Evolutionary conservation across 23 tunicate species (phyloP).

Genomic region (Pegea sp.): DNA sequence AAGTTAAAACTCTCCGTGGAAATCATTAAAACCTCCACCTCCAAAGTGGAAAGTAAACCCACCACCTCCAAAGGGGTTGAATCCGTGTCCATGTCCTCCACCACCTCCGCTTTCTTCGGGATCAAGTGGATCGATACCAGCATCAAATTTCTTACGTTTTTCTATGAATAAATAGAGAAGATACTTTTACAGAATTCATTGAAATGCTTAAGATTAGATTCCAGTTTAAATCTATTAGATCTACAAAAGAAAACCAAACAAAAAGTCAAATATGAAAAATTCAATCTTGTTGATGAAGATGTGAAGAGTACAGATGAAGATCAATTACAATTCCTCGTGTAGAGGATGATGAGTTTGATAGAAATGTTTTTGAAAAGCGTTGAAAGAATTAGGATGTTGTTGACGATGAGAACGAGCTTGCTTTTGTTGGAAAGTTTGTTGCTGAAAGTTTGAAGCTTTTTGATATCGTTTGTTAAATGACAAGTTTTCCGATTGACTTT

Average conservation of each 20-base stretch:
- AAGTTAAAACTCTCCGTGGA: conserved; percentile 67
- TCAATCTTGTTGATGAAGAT: too few relatives aligned
- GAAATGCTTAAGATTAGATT: too few relatives aligned
- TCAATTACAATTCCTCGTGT: conserved; percentile 10
- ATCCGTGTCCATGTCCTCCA: conserved; percentile 31
- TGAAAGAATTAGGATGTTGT: too few relatives aligned
- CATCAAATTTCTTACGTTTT: conserved; percentile 58
- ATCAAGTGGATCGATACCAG: conserved; percentile 80
- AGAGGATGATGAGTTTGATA: conserved; percentile 2
- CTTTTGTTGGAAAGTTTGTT: too few relatives aligned
- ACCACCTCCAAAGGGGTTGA: conserved; percentile 79
- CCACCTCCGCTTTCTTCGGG: conserved; percentile 38
- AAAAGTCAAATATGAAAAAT: too few relatives aligned
- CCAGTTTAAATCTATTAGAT: too few relatives aligned
- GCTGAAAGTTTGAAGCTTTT: too few relatives aligned
- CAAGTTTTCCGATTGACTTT: background rate
- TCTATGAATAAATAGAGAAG: too few relatives aligned
- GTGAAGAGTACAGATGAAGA: too few relatives aligned
- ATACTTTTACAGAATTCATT: too few relatives aligned
- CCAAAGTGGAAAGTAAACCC: conserved; percentile 75
- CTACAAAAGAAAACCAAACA: too few relatives aligned
- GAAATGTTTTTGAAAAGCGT: conserved; percentile 2
- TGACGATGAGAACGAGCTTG: too few relatives aligned
- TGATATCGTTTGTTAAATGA: background rate
- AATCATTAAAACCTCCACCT: conserved; percentile 13